These are phyloP conservation scores for Habropoda laboriosa DNA, from an alignment of 1,140 invertebrate genomes.

Conservation along the genomic window DNA sequence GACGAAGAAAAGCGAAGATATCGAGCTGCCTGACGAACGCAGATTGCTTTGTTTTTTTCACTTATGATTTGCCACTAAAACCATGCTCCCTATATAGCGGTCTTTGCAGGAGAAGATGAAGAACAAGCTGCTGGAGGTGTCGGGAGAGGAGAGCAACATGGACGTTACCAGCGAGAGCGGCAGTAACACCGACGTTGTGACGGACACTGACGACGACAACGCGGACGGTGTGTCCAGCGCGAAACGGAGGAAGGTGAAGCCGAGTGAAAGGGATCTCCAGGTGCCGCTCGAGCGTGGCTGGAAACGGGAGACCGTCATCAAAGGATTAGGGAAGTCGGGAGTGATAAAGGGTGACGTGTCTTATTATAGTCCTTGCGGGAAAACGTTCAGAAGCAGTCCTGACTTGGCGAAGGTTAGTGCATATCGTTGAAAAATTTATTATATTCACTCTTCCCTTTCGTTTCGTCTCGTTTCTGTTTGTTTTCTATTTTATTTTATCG, in stretches of 20 bases:
- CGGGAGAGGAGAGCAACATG: conserved; percentile 82
- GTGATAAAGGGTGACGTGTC: conserved; percentile 93
- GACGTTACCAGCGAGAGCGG: conserved; percentile 81
- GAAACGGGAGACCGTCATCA: conserved; percentile 94
- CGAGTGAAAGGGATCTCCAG: conserved; percentile 85
- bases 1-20: no score
- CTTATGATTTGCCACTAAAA: conserved; percentile 72
- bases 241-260: conserved; percentile 79
- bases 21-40: not conserved
- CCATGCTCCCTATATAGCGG: conserved; percentile 75
- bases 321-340: conserved; percentile 90
- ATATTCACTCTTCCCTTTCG: not conserved
- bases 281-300: conserved; percentile 92
- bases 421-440: conserved; percentile 21
- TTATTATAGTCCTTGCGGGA: conserved; percentile 93
- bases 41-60: conserved; percentile 56
- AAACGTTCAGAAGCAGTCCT: conserved; percentile 88
- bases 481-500: not conserved
- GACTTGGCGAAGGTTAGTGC: conserved; percentile 87
- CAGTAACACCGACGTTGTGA: conserved; percentile 81
- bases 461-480: not conserved
- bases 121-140: conserved; percentile 83
- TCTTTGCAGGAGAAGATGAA: conserved; percentile 84
- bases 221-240: conserved; percentile 76
- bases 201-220: conserved; percentile 83